These are phyloP conservation scores for Oceanodroma leucorhoa DNA, from an alignment of 2,797 vertebrate genomes.

Conservation along the genomic window DNA sequence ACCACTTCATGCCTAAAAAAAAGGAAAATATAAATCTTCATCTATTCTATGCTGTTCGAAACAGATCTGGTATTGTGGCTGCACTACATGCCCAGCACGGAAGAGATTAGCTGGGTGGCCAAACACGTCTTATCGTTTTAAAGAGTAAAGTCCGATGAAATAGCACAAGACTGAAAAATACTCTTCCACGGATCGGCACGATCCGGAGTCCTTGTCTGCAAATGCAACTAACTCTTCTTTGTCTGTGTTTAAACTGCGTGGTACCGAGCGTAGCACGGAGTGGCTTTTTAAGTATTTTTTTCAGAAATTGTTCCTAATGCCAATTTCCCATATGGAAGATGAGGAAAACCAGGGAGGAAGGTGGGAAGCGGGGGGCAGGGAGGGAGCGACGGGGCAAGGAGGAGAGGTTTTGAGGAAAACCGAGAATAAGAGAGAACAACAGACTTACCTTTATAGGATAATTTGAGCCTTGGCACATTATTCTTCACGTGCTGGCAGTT, in stretches of 20 bases:
- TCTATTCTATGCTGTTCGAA: neutral
- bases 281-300: neutral
- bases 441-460: slow-evolving; percentile 92
- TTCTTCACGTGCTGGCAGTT: slow-evolving; percentile 84
- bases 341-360: neutral
- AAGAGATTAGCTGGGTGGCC: neutral
- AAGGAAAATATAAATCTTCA: neutral
- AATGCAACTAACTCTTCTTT: slow-evolving; percentile 76
- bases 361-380: neutral
- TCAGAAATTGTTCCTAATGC: neutral
- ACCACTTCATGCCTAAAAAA: slow-evolving; percentile 66
- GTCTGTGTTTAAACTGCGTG: slow-evolving; percentile 71
- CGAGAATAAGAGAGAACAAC: slow-evolving; percentile 12
- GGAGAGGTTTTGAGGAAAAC: neutral
- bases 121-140: neutral
- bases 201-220: slow-evolving; percentile 43
- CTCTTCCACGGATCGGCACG: slow-evolving; percentile 13
- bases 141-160: slow-evolving; percentile 53
- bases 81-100: neutral
- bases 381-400: neutral
- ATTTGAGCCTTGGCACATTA: slow-evolving; percentile 90
- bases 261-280: slow-evolving; percentile 12
- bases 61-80: neutral
- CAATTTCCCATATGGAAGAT: neutral
- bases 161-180: neutral